Evolutionary conservation across 2,797 vertebrate genomes (phyloP), one percentile per base, ranked within the genome.

Genomic region (Eulemur coronatus): DNA sequence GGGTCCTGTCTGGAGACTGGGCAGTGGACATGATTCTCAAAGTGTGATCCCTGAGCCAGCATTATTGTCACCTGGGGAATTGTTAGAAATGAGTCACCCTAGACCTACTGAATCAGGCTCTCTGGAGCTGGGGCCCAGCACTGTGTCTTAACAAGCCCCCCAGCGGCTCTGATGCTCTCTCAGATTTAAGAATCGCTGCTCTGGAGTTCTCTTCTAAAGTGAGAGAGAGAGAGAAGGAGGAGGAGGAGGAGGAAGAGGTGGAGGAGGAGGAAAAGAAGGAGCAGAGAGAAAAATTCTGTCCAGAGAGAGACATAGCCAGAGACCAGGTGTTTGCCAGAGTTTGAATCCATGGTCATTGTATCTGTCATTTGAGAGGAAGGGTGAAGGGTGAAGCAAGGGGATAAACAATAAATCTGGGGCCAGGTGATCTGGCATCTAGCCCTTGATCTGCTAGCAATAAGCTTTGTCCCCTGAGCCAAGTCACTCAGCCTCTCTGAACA

Each of bases 181-280:
- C 1, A 4, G 48, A 1, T 48, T 48, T 50, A 41, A 76, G 28
- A 82, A 30, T 17, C 30, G 43, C 9, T 24, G 15, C 15, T 57
- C 63, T 7, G 3, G 76, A 59, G 22, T n/a, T 81, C 61, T 88
- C 24, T 79, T 84, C 33, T 2, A 35, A 67, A 20, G n/a, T 30
- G 38, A 70, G 38, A 43, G 12, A 33, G 33, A 85, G 5, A 72
- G 4, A n/a, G 46, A 12, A 30, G 3, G 61, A 63, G 30, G 8
- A 10, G 3, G 22, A 15, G 2, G 4, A 4, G 1, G 4, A 4
- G 2, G 7, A 9, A 7, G 15, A 5, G 5, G 10, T 7, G 0
- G 4, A 33, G 10, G 17, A 13, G 1, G 7, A 28, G 2, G 35
- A 5, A 4, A 3, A 14, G 30, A 7, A 2, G 20, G 1, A 15